Conservation (phyloP, 2,888 invertebrate species). For the Dryobotodes eremita region DNA sequence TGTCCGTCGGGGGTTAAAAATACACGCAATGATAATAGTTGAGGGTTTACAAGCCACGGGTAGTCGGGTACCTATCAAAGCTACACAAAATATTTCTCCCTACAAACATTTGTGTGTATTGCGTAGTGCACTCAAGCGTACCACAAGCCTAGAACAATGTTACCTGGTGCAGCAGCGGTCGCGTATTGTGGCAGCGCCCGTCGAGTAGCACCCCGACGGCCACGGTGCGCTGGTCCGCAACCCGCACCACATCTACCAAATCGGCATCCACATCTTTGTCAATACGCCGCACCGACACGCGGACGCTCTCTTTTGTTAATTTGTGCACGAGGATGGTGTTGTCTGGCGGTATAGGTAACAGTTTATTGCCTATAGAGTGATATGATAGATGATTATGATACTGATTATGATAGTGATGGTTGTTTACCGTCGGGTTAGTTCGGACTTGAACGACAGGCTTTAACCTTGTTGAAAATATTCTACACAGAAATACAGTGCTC, state of each 20-base stretch:
- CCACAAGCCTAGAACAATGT: conserved; percentile 8
- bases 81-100: background rate
- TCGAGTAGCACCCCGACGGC: conserved; percentile 77
- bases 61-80: background rate
- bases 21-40: background rate
- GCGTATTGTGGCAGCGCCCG: conserved; percentile 69
- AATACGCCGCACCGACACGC: conserved; percentile 68
- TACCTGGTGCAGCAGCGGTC: conserved; percentile 72
- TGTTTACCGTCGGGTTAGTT: background rate
- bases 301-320: conserved; percentile 64
- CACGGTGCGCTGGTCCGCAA: conserved; percentile 69
- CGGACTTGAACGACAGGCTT: background rate
- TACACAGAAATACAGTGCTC: background rate
- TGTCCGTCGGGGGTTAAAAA: background rate
- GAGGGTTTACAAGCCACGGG: background rate
- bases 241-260: conserved; percentile 60
- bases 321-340: conserved; percentile 61
- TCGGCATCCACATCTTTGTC: conserved; percentile 45
- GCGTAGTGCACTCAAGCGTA: background rate
- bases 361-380: background rate
- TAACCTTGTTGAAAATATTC: background rate
- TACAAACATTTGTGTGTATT: background rate
- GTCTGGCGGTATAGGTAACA: conserved; percentile 54
- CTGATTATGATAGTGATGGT: background rate
- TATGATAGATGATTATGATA: no score